Conservation (phyloP, 1,140 invertebrate genomes). For the Rhizoglyphus robini region DNA sequence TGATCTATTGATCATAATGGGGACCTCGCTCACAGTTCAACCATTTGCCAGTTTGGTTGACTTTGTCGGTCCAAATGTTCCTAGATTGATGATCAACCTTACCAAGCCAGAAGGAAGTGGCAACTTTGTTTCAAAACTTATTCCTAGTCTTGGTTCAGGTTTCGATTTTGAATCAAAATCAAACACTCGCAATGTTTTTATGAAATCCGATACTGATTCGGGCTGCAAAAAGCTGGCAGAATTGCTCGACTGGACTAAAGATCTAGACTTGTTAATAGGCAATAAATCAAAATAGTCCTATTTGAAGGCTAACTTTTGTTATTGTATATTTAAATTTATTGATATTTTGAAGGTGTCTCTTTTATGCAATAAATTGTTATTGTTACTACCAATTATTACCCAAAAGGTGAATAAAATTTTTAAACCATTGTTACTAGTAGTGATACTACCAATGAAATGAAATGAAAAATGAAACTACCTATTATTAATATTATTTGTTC, state of each 20-base stretch:
- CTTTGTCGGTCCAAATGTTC: constrained; percentile 52
- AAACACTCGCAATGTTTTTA: constrained; percentile 61
- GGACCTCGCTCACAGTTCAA: constrained; percentile 82
- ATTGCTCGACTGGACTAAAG: constrained; percentile 59
- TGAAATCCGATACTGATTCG: constrained; percentile 72
- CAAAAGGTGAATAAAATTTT: too few species aligned
- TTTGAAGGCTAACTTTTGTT: too few species aligned
- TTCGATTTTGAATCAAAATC: constrained; percentile 40
- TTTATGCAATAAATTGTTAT: too few species aligned
- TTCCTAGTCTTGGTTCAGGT: constrained; percentile 21
- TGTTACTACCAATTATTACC: too few species aligned
- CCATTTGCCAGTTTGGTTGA: constrained; percentile 83
- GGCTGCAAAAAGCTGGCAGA: constrained; percentile 62
- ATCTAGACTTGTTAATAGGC: constrained; percentile 16
- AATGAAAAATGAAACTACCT: too few species aligned
- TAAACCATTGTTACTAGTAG: too few species aligned
- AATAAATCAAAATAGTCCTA: background rate
- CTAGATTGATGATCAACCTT: constrained; percentile 42
- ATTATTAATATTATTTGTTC: too few species aligned
- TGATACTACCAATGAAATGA: too few species aligned
- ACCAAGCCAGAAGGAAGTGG: constrained; percentile 3
- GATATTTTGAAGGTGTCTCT: too few species aligned
- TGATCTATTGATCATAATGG: constrained; percentile 86
- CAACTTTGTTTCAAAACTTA: constrained; percentile 21
- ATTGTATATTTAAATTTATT: too few species aligned